Evolutionary conservation across 2,888 invertebrate genomes (phyloP), one percentile per base, ranked within the genome.

Genomic region (Himalopsyche japonica): DNA sequence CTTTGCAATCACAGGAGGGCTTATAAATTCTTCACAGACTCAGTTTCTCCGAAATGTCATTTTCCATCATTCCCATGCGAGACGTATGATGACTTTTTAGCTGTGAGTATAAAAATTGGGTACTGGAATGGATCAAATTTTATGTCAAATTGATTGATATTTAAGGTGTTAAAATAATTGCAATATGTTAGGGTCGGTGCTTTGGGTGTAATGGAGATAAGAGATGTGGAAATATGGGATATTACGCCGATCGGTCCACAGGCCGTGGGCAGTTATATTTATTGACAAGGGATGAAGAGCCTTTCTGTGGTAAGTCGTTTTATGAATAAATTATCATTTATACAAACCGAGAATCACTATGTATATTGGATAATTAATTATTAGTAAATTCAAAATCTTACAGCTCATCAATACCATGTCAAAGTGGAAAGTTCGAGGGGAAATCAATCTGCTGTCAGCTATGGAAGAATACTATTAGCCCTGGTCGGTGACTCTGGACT

Each of bases 21-120:
- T 0, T 98, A 98, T 91, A 97, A 97, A 89, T 96, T 98, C 90
- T 98, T 98, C 91, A 98, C 98, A 1, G 98, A 98, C 90, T 98
- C 98, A 0, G 96, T 98, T 37, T 97, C 96, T 27, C 96, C 97
- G 0, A 94, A 96, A 87, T 98, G 98, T 89, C 95, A 96, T 88
- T 98, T 98, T 90, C 97, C 97, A 0, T 97, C 98, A 0, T 98
- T 98, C 89, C 95, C 97, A 0, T 98, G 98, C 89, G 94, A 95
- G 34, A 93, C 95, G 86, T 97, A 97, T 90, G 97, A 98, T 86
- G 95, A 96, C 85, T 97, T 98, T 88, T 90, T 98, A 79, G 94
- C 92, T 89, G 92, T 92, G 87, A 87, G 88, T 88, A 79, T 84
- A 15, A 10, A 47, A 47, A 48, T 70, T 5, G 2, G 12, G 18